A percentile compares a stretch with the other conserved stretches of the same genome.
These are phyloP conservation scores for Diabrotica virgifera DNA, from an alignment of 1,140 invertebrate species.

Conservation along the genomic window DNA sequence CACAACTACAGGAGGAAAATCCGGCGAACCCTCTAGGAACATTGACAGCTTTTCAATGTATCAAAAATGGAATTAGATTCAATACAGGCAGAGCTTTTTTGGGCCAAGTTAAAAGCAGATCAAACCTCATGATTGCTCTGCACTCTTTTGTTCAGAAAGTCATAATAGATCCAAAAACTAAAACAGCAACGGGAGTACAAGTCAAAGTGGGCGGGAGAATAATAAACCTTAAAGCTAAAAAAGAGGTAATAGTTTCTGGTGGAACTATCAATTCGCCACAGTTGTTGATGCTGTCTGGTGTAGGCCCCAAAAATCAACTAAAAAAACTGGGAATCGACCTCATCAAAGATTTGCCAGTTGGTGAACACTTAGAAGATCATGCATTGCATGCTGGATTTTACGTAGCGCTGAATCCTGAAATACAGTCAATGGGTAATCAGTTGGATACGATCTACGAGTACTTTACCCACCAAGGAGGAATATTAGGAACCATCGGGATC, in stretches of 20 bases:
- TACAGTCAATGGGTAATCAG: not conserved
- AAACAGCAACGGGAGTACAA: conserved; percentile 31
- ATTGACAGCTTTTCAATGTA: not conserved
- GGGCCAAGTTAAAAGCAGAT: conserved; percentile 56
- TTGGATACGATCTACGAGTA: conserved; percentile 28
- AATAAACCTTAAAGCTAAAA: conserved; percentile 50
- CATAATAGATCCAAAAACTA: conserved; percentile 37
- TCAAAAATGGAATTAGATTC: not conserved
- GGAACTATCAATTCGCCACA: conserved; percentile 60
- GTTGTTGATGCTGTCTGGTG: conserved; percentile 70
- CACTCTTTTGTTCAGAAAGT: conserved; percentile 51
- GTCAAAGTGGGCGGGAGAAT: conserved; percentile 38
- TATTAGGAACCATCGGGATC: conserved; percentile 27
- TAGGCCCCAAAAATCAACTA: conserved; percentile 67
- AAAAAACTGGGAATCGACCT: conserved; percentile 43
- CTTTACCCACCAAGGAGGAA: conserved; percentile 25
- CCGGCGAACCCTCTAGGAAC: not conserved
- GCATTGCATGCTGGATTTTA: conserved; percentile 10
- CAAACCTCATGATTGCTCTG: conserved; percentile 57
- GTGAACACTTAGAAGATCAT: conserved; percentile 55
- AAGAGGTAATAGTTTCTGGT: conserved; percentile 63
- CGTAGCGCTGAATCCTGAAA: conserved; percentile 17
- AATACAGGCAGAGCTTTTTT: conserved; percentile 41
- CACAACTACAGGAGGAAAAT: not conserved
- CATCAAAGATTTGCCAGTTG: conserved; percentile 46